Evolutionary conservation across 2,113 vertebrate species (phyloP), one percentile per base, ranked within the genome.

Genomic region (Corythaixoides concolor): DNA sequence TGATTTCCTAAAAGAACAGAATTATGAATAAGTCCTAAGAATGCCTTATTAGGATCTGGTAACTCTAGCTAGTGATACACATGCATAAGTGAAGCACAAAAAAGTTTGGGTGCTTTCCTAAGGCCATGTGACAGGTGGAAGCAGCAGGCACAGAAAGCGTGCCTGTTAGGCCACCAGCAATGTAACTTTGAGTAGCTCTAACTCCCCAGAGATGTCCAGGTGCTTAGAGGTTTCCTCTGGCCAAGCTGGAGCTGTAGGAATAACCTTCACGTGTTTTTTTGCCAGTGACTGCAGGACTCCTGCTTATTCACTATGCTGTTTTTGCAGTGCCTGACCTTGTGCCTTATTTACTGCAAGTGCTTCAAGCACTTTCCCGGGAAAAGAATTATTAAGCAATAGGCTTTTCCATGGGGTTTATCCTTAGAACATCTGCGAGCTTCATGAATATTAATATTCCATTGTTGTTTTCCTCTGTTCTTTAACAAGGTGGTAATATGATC

Each of bases 91-190:
- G n/a, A 78, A 69, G 24, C 28, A 81, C 33, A 43, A 15, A 52
- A 20, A 86, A 20, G 9, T 70, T 56, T 74, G 59, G 55, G 33
- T 64, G n/a, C 70, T 66, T 91, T 83, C 8, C 26, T 32, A 41
- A 52, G 4, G 8, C 33, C 7, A 41, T 3, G 1, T 4, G 73
- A 41, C 3, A 8, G 4, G 1, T 15, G 24, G 20, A n/a, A 82
- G 53, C 4, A 63, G 28, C 3, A 3, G 33, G 8, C 15, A 26
- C 12, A 26, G 60, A 37, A 73, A 76, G 1, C 2, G 6, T 49
- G 7, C 32, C 27, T 2, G 1, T 20, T 39, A 56, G 53, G 37
- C 11, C 32, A 47, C 22, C 21, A 23, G 13, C 0, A 3, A 43
- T 5, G 11, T 32, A 24, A 15, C 14, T 43, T 43, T 8, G 28